Evolutionary conservation across 2,113 vertebrate species (phyloP), one percentile per base, ranked within the genome.

Genomic region (Syrrhaptes paradoxus): DNA sequence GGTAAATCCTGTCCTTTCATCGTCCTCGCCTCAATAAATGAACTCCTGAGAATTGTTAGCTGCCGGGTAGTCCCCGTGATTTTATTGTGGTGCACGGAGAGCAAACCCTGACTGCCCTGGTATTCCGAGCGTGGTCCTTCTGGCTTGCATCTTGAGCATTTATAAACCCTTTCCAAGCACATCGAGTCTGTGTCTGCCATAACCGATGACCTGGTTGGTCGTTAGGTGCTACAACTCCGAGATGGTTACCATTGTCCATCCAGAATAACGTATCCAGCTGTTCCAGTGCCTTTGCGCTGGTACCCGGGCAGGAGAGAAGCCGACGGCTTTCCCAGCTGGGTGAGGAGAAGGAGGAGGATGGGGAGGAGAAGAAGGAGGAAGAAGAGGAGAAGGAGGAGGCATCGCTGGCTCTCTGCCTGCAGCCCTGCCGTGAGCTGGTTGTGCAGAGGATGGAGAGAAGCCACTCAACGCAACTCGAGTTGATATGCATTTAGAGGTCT

Each of bases 391-490:
- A 7, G 36, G 26, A 57, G 74, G 36, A 20, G 21, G 8, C 34
- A 9, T 18, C 0, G 0, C 26, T 36, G 32, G 6, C 20, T 75
- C 7, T 5, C 22, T 29, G 12, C 38, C 38, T 11, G 12, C 38
- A n/a, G 38, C 34, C 29, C 52, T 52, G n/a, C 58, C 17, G n/a
- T 31, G 14, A 1, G 18, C 1, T 21, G n/a, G 25, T 34, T 34
- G 19, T 10, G 32, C 21, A 20, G 73, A 26, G 67, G 34, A 6
- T 13, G 63, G 13, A 59, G 15, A 43, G 41, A 45, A 78, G 49
- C 49, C 32, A 18, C 65, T 54, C 24, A 59, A 17, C 51, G 38
- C 1, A 0, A 20, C 22, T 59, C 4, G 10, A 13, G 26, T 36
- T 2, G 1, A 6, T 13, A 14, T 46, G 28, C 20, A 1, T 8